Evolutionary conservation across 2,113 vertebrate genomes (phyloP).

Genomic region (Piliocolobus tephrosceles): DNA sequence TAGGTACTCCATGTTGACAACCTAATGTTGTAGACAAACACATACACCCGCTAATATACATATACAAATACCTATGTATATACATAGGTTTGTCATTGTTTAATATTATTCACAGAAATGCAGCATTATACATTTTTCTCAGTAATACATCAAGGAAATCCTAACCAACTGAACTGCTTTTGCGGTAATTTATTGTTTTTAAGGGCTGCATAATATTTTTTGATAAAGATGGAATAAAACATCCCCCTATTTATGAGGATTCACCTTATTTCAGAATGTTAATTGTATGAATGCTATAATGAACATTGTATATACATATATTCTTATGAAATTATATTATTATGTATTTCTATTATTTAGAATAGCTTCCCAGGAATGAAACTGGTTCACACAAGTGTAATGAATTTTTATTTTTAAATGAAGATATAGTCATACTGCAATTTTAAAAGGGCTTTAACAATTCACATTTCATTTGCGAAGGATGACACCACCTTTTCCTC

Average conservation of each 20-base stretch:
- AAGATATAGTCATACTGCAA: neutral
- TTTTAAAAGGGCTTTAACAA: neutral
- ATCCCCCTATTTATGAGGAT: neutral
- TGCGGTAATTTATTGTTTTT: neutral
- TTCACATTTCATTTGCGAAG: neutral
- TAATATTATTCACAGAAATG: neutral
- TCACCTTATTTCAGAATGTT: slow-evolving; percentile 7
- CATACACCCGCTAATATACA: neutral
- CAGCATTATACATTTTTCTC: neutral
- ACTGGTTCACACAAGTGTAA: neutral
- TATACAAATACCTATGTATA: neutral
- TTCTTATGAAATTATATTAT: neutral
- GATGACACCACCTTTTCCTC: neutral
- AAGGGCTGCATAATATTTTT: neutral
- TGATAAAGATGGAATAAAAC: neutral
- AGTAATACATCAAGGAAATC: neutral
- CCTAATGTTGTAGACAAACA: neutral
- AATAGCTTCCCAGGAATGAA: neutral
- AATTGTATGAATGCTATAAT: neutral
- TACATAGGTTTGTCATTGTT: too few species aligned
- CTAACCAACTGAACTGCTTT: neutral
- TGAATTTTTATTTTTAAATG: neutral
- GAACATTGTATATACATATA: neutral
- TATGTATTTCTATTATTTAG: neutral
- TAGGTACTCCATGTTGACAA: neutral